Base-by-base conservation (phyloP, 2,888 invertebrate species). In the Amorpha juglandis region DNA sequence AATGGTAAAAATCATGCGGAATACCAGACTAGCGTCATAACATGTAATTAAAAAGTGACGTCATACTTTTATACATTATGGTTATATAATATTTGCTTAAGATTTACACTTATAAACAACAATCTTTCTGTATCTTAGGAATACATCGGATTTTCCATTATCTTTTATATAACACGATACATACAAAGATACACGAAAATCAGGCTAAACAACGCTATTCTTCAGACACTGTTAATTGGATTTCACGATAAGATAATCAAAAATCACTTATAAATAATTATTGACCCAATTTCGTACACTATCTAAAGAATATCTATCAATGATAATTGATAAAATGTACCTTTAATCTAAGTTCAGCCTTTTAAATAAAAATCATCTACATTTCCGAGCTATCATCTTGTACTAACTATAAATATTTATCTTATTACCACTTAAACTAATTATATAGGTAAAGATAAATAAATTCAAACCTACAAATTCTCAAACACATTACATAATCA, bases 241-340 rank as follows among this genome's bases (percentile, higher is more conserved):
- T 35, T 50, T 9, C 50, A 6, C 16, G 58, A 58, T 58, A 58
- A 58, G 58, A 58, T 58, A 38, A 58, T 38, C 42, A 21, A 58
- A 58, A 58, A 42, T 42, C 12, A 12, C 19, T 12, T 19, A 16
- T 50, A 48, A 48, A 50, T 50, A 9, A 8, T 8, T 55, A 58
- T 38, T 58, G 58, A 58, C 58, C 58, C 1, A 38, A 42, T 19
- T 58, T 19, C 19, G n/a, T 58, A 12, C 42, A 38, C 19, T 58
- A 58, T 58, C 58, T 12, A 6, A 14, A 16, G 38, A 16, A 38
- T 42, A 6, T 58, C 1, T 42, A 12, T n/a, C 12, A 58, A 19
- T 19, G 16, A 16, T 19, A 35, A 33, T 33, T 33, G n/a, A 53
- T 53, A 14, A 33, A 35, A 2, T 53, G 7, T 35, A 35, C 33